phyloP scores from a whole-genome alignment of 1,140 invertebrate genomes.

The Drosophila funebris region DNA sequence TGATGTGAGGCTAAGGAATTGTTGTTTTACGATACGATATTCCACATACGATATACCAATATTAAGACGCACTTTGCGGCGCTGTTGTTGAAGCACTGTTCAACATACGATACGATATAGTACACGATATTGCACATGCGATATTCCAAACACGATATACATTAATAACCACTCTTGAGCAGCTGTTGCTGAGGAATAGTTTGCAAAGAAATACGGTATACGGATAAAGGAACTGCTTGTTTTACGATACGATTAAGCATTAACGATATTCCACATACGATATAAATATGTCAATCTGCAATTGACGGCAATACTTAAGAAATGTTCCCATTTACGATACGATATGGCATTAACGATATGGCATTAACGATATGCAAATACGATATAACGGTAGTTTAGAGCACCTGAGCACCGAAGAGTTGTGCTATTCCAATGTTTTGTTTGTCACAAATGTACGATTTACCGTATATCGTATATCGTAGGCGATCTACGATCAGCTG shows the following conservation, averaged over 20 bases:
- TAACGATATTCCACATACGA: neutral
- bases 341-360: neutral
- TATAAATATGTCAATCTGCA: too few relatives aligned
- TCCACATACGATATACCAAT: neutral
- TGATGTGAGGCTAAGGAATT: too few relatives aligned
- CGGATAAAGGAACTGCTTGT: too few relatives aligned
- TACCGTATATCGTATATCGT: neutral
- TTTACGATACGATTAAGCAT: neutral
- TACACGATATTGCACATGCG: neutral
- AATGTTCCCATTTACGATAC: neutral
- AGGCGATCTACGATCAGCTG: constrained; percentile 1
- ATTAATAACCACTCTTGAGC: too few relatives aligned
- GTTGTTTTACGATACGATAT: neutral
- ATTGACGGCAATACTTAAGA: too few relatives aligned
- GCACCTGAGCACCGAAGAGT: neutral
- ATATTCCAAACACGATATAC: neutral
- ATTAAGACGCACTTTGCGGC: neutral
- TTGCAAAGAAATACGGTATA: too few relatives aligned
- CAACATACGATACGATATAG: neutral
- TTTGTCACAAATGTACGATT: neutral
- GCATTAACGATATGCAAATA: neutral
- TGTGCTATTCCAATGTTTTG: neutral
- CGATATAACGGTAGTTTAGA: neutral
- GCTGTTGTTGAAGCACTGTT: too few relatives aligned
- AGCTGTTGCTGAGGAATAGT: too few relatives aligned